phyloP scores from a whole-genome alignment of 2,113 vertebrate species.

The Campylomormyrus tamandua region DNA sequence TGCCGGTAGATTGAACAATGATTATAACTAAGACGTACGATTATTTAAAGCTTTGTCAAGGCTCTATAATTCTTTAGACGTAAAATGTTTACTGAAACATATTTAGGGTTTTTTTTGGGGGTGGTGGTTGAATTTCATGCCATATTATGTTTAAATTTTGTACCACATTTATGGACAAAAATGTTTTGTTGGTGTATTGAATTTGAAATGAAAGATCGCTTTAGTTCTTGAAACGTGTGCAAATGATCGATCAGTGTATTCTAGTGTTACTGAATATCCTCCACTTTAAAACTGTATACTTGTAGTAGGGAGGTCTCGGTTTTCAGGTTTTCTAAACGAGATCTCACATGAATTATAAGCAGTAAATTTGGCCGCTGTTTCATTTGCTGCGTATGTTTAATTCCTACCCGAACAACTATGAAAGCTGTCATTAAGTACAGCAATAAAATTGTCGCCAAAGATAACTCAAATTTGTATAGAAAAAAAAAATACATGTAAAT shows the following conservation, averaged over 20 bases:
- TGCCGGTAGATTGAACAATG: not conserved
- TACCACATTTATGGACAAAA: not conserved
- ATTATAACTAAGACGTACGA: not conserved
- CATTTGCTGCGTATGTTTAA: not conserved
- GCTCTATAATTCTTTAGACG: not conserved
- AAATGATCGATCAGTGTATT: not conserved
- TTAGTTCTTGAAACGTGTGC: not conserved
- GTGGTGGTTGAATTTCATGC: not conserved
- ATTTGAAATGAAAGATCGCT: not conserved
- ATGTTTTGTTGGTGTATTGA: not conserved
- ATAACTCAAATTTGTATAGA: not conserved
- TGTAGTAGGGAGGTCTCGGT: not conserved
- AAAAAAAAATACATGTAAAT: not conserved
- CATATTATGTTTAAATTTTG: not conserved
- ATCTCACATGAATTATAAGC: not conserved
- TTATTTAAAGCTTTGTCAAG: not conserved
- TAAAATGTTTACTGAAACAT: not conserved
- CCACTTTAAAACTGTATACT: not conserved
- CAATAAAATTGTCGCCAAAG: not conserved
- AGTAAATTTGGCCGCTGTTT: not conserved
- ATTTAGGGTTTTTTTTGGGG: not conserved
- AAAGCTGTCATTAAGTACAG: not conserved
- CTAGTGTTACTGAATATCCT: not conserved
- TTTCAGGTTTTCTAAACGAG: not conserved
- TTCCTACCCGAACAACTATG: not conserved